A percentile compares a stretch with the other conserved stretches of the same genome.
Conservation (phyloP, 2,888 invertebrate species). For the Acrobasis repandana region DNA sequence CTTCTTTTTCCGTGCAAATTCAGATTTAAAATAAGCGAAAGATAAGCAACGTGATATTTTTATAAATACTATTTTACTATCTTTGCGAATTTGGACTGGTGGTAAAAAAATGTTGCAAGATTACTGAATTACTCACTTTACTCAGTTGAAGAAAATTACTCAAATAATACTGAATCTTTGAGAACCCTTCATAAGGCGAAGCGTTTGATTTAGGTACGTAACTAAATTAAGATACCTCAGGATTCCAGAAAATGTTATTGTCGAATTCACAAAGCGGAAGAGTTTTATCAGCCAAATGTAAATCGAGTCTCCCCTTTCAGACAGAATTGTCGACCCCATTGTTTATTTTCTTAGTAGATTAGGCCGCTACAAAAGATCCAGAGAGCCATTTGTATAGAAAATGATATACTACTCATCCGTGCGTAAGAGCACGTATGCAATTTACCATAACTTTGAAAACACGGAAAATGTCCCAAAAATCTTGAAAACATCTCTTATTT, state of each 20-base stretch:
- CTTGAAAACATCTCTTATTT: conserved; percentile 33
- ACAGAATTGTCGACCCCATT: conserved; percentile 48
- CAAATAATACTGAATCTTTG: neutral
- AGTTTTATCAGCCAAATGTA: conserved; percentile 45
- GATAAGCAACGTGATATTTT: no score
- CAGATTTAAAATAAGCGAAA: no score
- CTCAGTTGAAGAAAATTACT: neutral
- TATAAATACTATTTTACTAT: no score
- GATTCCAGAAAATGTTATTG: conserved; percentile 14
- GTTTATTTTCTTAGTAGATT: conserved; percentile 74
- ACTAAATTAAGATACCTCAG: conserved; percentile 7
- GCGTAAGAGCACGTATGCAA: conserved; percentile 66
- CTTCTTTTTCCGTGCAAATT: no score
- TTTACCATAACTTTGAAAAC: conserved; percentile 42
- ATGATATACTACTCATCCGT: conserved; percentile 76
- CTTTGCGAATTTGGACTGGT: no score
- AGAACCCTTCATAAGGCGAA: neutral
- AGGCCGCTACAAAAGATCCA: conserved; percentile 67
- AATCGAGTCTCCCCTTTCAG: conserved; percentile 47
- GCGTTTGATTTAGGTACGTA: conserved; percentile 3
- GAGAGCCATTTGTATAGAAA: conserved; percentile 72
- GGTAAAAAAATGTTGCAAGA: no score
- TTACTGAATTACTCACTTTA: no score
- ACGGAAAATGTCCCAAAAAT: conserved; percentile 21
- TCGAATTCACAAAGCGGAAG: conserved; percentile 34